phyloP scores from a whole-genome alignment of 1,140 invertebrate species.

The Brachionus asplanchnoidis region DNA sequence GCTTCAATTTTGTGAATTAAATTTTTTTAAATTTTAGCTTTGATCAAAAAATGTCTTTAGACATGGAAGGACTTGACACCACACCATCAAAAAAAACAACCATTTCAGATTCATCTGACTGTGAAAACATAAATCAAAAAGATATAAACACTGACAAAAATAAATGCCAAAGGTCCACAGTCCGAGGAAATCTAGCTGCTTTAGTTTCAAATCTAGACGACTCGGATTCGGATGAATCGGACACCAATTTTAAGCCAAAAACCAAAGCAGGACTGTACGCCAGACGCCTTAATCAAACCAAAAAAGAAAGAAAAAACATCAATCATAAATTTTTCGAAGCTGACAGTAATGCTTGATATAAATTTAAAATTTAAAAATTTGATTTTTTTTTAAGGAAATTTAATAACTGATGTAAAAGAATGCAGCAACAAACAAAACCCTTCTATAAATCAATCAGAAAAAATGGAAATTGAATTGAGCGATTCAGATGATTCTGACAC shows the following conservation, averaged over 20 bases:
- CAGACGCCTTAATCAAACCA: not conserved
- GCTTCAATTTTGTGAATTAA: not conserved
- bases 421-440: not conserved
- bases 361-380: not conserved
- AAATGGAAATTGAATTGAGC: not conserved
- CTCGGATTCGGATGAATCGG: not conserved
- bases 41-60: not conserved
- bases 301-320: constrained; percentile 19
- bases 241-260: not conserved
- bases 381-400: not conserved
- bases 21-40: not conserved
- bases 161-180: not conserved
- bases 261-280: not conserved
- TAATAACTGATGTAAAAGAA: not conserved
- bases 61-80: not conserved
- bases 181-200: not conserved
- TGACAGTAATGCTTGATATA: not conserved
- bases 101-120: not conserved
- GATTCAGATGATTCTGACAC: not conserved
- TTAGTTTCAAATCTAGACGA: not conserved
- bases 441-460: not conserved
- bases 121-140: not conserved
- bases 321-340: constrained; percentile 14
- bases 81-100: not conserved
- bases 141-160: not conserved